phyloP scores from a whole-genome alignment of 35 echinoderm and acorn worm species.

The Lytechinus variegatus region DNA sequence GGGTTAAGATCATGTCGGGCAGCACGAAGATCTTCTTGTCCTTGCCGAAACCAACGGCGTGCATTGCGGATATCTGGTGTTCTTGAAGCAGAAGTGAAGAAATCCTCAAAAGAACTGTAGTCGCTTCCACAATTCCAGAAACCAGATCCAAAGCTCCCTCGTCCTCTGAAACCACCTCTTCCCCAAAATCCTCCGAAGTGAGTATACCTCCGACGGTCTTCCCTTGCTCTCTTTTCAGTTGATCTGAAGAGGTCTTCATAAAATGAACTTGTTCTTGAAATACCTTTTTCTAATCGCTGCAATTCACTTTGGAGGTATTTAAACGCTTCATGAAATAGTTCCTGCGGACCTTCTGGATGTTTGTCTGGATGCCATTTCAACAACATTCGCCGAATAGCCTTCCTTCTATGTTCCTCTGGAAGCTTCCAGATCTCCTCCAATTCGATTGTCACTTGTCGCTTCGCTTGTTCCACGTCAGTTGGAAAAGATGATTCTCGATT shows the following conservation, averaged over 20 bases:
- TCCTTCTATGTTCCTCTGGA: slow-evolving; percentile 48
- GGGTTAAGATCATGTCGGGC: slow-evolving; percentile 20
- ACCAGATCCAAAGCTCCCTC: not conserved
- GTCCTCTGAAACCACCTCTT: not conserved
- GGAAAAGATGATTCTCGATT: slow-evolving; percentile 15
- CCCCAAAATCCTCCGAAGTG: slow-evolving; percentile 7
- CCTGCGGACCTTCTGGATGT: slow-evolving; percentile 36
- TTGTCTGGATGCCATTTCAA: slow-evolving; percentile 69
- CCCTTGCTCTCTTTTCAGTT: not conserved
- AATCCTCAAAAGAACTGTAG: no score
- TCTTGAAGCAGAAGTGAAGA: not conserved
- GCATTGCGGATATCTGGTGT: slow-evolving; percentile 51
- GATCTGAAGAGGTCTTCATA: not conserved
- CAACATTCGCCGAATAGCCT: slow-evolving; percentile 39
- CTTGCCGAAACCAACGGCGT: slow-evolving; percentile 60
- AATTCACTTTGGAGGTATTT: slow-evolving; percentile 55
- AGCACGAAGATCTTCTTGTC: slow-evolving; percentile 37
- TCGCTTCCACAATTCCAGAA: no score
- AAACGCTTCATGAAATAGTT: slow-evolving; percentile 57
- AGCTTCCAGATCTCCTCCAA: slow-evolving; percentile 37
- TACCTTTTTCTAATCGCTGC: slow-evolving; percentile 32
- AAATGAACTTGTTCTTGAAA: not conserved
- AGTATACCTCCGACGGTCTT: not conserved
- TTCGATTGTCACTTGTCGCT: slow-evolving; percentile 24
- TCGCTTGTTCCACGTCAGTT: slow-evolving; percentile 12